Base-by-base conservation (phyloP, 2,113 vertebrate species). In the Notothenia rossii region DNA sequence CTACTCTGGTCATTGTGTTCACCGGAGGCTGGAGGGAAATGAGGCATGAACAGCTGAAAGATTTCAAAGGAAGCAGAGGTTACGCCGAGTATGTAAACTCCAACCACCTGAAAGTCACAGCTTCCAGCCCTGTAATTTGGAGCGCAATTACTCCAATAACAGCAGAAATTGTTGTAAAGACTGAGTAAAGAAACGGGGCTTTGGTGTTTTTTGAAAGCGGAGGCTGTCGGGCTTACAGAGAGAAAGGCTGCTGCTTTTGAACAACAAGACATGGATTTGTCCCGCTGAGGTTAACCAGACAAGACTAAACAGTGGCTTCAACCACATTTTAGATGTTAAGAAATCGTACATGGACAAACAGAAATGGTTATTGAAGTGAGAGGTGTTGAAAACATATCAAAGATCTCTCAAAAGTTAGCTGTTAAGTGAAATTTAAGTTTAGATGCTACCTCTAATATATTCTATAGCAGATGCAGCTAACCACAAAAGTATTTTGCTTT, bases 271-370 rank as follows among this genome's bases (percentile, higher is more conserved):
- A 55, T 51, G 15, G 77, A 85, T 86, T 66, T 76, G 77, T 81
- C 77, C 87, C 36, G 11, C 45, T 88, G 89, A 93, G 85, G 92
- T 92, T 91, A 92, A 91, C 89, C 89, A 89, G 72, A 83, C 63
- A 48, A 69, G 72, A 80, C 73, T 72, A 75, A 80, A 81, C 70
- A 72, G 22, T 5, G 36, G 58, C 88, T 79, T 69, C 79, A 86
- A 74, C 86, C 81, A 65, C 75, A 67, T 60, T 72, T 81, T 54
- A 55, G 48, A 84, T 82, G 70, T 50, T 56, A 46, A 73, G 77
- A 60, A 40, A 40, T 75, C 6, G 62, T 70, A 53, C 43, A 60
- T 3, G 29, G 22, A 70, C 68, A 74, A 81, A 74, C 60, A 89
- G 81, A 79, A 25, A 50, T 7, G 17, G 66, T 49, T 72, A 72